Evolutionary conservation across 1,140 invertebrate genomes (phyloP), one percentile per base, ranked within the genome.

Genomic region (Drosophila sturtevanti): DNA sequence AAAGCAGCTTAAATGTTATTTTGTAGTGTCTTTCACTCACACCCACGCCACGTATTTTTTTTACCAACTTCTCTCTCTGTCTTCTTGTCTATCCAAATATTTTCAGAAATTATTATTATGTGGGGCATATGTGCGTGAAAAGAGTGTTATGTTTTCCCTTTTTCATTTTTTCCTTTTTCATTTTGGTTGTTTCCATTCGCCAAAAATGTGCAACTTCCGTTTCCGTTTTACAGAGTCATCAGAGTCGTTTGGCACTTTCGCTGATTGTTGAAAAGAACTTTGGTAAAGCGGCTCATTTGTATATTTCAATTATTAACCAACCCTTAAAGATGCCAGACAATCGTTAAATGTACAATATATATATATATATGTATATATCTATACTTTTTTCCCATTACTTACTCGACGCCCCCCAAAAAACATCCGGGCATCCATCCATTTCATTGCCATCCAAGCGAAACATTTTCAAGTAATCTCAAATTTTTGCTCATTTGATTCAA

Each of bases 401-500:
- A 35, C 56, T 9, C n/a, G n/a, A n/a, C n/a, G n/a, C n/a, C n/a
- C 14, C 14, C 52, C 37, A 14, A 10, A 16, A 18, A 31, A 7
- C 6, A 31, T 44, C 16, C 41, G 41, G 14, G 14, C 41, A 44
- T 44, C 14, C 41, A 44, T 44, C 14, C 16, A 44, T 44, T 16
- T 14, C 27, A 31, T 44, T 44, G 41, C 41, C 14, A 44, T 21
- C 41, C 41, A 18, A 48, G 41, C 68, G 72, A 67, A 66, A 77
- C 82, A 79, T 89, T 87, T 89, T 89, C 70, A 86, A 90, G 86
- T 90, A 90, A 89, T 90, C 77, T 81, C 59, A 79, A 90, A 90
- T 77, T 81, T 82, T 82, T 90, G 74, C 77, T 91, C 90, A 91
- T 91, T 91, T 90, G 82, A 91, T 91, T 91, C 90, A 91, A 91